Evolutionary conservation across 2,797 vertebrate genomes (phyloP).

Genomic region (Acipenser ruthenus): DNA sequence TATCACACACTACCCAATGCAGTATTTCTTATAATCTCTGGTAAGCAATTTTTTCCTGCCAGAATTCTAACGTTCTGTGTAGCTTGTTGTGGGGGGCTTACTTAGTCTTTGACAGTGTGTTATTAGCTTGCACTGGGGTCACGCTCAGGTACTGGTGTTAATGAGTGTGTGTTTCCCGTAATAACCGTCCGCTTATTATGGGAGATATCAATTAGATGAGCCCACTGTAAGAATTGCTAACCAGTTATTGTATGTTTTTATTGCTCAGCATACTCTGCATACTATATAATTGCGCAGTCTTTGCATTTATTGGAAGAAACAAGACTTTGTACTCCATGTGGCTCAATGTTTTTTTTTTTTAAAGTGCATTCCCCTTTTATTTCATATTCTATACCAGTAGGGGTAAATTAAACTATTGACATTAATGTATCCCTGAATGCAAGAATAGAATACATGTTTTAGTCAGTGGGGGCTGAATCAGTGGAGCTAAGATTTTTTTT

Average conservation of each 20-base stretch:
- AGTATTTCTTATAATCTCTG: no score
- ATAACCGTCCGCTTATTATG: no score
- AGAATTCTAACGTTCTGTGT: no score
- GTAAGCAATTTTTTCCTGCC: no score
- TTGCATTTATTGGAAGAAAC: constrained; percentile 39
- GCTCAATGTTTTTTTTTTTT: not conserved
- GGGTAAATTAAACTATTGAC: not conserved
- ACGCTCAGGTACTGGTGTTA: no score
- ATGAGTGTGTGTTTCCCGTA: no score
- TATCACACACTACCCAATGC: no score
- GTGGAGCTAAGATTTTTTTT: constrained; percentile 2
- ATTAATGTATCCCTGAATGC: not conserved
- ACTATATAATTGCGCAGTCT: constrained; percentile 37
- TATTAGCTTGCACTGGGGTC: no score
- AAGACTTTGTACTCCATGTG: constrained; percentile 29
- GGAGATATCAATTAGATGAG: no score
- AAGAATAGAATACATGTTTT: not conserved
- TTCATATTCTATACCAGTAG: not conserved
- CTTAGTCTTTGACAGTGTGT: no score
- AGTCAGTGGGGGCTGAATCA: constrained; percentile 8
- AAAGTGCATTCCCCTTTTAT: not conserved
- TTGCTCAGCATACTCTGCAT: constrained; percentile 47
- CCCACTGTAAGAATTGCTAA: no score
- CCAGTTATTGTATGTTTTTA: constrained; percentile 33
- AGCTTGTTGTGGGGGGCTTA: no score